phyloP scores from a whole-genome alignment of 1,140 invertebrate genomes.

The Batillaria attramentaria region DNA sequence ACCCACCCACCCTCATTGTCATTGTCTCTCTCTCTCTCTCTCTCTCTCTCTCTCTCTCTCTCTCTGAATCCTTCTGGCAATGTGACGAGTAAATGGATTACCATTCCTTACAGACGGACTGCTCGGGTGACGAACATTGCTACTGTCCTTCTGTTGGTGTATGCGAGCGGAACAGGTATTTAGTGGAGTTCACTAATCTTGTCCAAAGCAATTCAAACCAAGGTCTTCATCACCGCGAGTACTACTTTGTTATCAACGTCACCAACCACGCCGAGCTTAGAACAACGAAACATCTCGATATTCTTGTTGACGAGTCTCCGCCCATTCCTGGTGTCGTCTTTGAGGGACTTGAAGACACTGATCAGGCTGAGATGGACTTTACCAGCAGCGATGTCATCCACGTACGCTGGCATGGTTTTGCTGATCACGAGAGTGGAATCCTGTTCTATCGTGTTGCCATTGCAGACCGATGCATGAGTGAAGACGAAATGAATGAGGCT shows the following conservation, averaged over 20 bases:
- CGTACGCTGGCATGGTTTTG: conserved; percentile 43
- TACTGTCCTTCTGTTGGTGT: conserved; percentile 52
- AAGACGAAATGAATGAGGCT: conserved; percentile 8
- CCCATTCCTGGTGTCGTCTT: conserved; percentile 44
- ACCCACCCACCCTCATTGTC: no score
- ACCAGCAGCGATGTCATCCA: conserved; percentile 25
- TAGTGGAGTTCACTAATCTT: conserved; percentile 32
- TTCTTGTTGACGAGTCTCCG: conserved; percentile 52
- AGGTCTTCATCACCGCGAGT: conserved; percentile 49
- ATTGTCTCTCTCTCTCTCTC: no score
- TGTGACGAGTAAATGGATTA: background rate
- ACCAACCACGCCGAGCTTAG: conserved; percentile 41
- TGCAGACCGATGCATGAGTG: conserved; percentile 32
- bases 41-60: no score
- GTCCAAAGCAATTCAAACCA: conserved; percentile 34
- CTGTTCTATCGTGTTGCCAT: conserved; percentile 38
- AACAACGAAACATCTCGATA: conserved; percentile 39
- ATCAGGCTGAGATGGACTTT: conserved; percentile 46
- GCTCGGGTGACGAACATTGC: conserved; percentile 10
- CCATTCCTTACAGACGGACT: conserved; percentile 10
- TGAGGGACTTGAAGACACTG: conserved; percentile 36
- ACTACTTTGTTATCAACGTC: conserved; percentile 46
- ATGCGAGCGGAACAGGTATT: conserved; percentile 40
- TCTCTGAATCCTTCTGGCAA: no score
- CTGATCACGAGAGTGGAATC: conserved; percentile 52